A percentile compares a stretch with the other conserved stretches of the same genome.
Conservation (phyloP, 2,113 vertebrate species). For the Ptilorrhoa leucosticta region DNA sequence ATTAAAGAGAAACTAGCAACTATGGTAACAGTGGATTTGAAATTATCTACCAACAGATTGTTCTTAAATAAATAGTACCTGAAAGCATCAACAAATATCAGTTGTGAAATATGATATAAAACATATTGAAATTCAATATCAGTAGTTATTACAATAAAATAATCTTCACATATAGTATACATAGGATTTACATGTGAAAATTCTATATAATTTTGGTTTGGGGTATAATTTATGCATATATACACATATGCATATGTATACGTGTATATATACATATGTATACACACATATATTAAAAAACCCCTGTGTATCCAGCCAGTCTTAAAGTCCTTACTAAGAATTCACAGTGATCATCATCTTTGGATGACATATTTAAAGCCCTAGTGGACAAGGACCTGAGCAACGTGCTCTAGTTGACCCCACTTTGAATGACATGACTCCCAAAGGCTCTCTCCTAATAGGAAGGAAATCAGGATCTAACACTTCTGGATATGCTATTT, state of each 20-base stretch:
- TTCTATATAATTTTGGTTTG: background rate
- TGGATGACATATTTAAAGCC: background rate
- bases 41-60: background rate
- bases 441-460: background rate
- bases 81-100: background rate
- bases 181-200: background rate
- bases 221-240: background rate
- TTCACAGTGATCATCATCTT: background rate
- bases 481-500: background rate
- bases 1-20: background rate
- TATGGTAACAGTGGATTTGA: background rate
- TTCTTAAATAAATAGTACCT: background rate
- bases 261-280: too few species aligned
- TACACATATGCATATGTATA: fast-evolving
- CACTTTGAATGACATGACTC: background rate
- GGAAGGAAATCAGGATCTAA: background rate
- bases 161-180: background rate
- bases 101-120: background rate
- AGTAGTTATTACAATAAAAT: background rate
- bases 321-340: background rate
- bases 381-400: background rate
- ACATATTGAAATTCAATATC: background rate
- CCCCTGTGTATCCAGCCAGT: background rate
- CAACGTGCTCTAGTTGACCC: background rate
- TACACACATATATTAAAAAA: background rate